Evolutionary conservation across 2,113 vertebrate species (phyloP).

Genomic region (Bufo gargarizans): DNA sequence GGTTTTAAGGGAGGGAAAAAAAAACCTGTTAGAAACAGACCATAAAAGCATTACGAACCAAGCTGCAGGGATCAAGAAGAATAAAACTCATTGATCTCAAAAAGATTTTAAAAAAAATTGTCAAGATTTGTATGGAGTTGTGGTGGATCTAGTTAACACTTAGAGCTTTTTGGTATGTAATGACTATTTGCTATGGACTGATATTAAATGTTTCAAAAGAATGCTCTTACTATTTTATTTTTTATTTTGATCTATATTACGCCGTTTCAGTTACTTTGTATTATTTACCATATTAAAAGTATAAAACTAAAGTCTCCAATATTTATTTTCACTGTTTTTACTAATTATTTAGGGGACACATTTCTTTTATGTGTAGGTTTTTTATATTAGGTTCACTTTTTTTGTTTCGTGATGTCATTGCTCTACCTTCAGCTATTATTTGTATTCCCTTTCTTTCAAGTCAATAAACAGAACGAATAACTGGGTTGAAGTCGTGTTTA

Average conservation of each 20-base stretch:
- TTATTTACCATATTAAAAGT: constrained; percentile 95
- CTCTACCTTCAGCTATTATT: constrained; percentile 75
- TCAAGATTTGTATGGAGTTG: constrained; percentile 78
- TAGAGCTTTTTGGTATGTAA: constrained; percentile 82
- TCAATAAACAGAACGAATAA: constrained; percentile 83
- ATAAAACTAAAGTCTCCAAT: constrained; percentile 84
- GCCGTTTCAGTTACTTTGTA: constrained; percentile 85
- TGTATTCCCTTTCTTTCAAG: constrained; percentile 80
- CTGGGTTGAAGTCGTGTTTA: constrained; percentile 67
- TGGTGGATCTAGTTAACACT: constrained; percentile 82
- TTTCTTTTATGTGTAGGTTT: constrained; percentile 64
- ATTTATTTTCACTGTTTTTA: constrained; percentile 83
- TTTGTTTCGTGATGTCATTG: constrained; percentile 73
- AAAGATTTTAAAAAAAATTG: constrained; percentile 76
- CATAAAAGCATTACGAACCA: constrained; percentile 79
- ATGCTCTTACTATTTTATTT: constrained; percentile 88
- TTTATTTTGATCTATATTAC: constrained; percentile 84
- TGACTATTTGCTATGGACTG: constrained; percentile 83
- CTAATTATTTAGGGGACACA: constrained; percentile 80
- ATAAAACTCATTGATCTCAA: constrained; percentile 72
- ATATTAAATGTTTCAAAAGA: constrained; percentile 86
- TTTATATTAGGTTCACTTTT: constrained; percentile 66
- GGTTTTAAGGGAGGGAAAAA: constrained; percentile 64
- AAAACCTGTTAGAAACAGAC: constrained; percentile 63
- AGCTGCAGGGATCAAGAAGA: constrained; percentile 82